Conservation (phyloP, 64 coral and sea anemone genomes). For the Orbicella faveolata region DNA sequence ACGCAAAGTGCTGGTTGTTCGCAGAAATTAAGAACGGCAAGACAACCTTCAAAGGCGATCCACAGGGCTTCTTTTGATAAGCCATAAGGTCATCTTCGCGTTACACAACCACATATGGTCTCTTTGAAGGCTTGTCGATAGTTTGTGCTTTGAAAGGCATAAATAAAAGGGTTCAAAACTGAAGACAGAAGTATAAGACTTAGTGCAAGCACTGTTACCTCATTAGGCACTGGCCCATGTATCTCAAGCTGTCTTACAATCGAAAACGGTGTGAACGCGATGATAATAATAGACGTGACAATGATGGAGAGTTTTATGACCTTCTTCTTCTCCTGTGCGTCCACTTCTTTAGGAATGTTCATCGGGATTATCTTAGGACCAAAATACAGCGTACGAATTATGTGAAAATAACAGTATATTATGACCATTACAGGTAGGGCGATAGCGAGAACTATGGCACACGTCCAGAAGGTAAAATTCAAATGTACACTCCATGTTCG, state of each 20-base stretch:
- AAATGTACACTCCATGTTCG: conserved; percentile 1
- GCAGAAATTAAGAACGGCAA: no score
- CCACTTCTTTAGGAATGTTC: neutral
- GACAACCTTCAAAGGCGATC: no score
- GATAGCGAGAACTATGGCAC: neutral
- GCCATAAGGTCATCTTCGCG: neutral
- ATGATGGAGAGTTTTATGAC: conserved; percentile 23
- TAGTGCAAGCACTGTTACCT: neutral
- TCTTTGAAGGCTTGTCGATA: conserved; percentile 47
- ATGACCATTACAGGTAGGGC: conserved; percentile 3
- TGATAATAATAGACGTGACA: conserved; percentile 3
- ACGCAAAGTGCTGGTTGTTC: no score
- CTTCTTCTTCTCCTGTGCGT: conserved; percentile 17
- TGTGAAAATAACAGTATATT: conserved; percentile 29
- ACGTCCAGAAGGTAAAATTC: neutral
- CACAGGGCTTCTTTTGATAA: no score
- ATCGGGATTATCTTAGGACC: neutral
- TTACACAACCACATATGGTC: neutral
- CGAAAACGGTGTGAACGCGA: conserved; percentile 22
- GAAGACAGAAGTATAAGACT: conserved; percentile 20
- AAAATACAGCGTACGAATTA: conserved; percentile 51
- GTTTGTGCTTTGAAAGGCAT: conserved; percentile 56
- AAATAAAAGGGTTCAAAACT: conserved; percentile 47
- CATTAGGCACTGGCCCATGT: neutral
- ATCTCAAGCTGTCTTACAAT: conserved; percentile 7